A percentile compares a stretch with the other conserved stretches of the same genome.
Conservation (phyloP, 2,888 invertebrate genomes). For the Lithosia quadra region DNA sequence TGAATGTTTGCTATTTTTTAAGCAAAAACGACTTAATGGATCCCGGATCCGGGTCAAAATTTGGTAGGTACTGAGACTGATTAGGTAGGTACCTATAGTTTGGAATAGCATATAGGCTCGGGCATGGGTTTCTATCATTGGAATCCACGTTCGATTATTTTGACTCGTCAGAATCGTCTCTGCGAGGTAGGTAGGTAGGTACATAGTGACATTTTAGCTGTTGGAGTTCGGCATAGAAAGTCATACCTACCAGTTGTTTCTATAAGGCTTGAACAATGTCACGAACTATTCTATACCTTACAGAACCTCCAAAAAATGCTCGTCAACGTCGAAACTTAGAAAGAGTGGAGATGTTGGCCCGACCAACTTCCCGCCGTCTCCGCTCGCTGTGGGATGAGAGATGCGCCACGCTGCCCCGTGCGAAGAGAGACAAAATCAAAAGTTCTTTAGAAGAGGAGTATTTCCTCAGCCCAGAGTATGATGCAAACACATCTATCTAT, state of each 20-base stretch:
- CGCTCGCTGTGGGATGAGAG: constrained; percentile 85
- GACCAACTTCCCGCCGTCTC: constrained; percentile 82
- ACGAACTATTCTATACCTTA: neutral
- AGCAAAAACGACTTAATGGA: too few relatives aligned
- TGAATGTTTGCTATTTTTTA: too few relatives aligned
- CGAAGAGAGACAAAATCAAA: constrained; percentile 83
- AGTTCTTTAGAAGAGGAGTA: constrained; percentile 85
- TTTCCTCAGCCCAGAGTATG: constrained; percentile 83
- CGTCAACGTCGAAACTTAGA: constrained; percentile 70
- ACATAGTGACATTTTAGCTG: too few relatives aligned
- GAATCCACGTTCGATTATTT: neutral
- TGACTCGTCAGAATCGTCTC: neutral
- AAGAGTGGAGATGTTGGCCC: constrained; percentile 84
- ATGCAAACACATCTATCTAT: neutral
- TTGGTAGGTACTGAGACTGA: too few relatives aligned
- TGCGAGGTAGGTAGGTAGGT: too few relatives aligned
- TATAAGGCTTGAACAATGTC: neutral
- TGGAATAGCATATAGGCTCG: too few relatives aligned
- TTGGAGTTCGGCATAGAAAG: neutral
- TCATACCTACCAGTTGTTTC: too few relatives aligned
- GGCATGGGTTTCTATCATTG: too few relatives aligned
- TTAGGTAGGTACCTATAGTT: too few relatives aligned
- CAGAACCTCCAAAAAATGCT: constrained; percentile 21
- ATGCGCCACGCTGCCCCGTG: constrained; percentile 77
- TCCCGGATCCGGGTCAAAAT: too few relatives aligned